Percentiles rank a stretch among this genome's conserved stretches.
Evolutionary conservation across 2,888 invertebrate species (phyloP).

Genomic region (Hedya salicella): DNA sequence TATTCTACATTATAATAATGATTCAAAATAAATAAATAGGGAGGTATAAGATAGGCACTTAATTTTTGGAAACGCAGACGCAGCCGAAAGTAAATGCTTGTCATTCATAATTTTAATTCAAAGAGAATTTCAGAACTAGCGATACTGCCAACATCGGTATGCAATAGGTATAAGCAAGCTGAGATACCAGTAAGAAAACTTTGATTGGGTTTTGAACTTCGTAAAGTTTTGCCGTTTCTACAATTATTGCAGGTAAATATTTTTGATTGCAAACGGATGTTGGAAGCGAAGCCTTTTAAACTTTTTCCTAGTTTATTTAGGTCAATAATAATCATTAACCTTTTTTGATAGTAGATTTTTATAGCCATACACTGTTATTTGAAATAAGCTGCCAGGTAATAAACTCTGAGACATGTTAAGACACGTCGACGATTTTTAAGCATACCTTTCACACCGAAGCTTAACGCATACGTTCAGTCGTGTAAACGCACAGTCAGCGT

Average conservation of each 20-base stretch:
- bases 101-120: too few species aligned
- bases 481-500: too few species aligned
- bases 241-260: conserved; percentile 2
- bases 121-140: not conserved
- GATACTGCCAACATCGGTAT: not conserved
- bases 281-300: not conserved
- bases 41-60: too few species aligned
- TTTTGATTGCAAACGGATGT: not conserved
- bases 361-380: not conserved
- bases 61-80: too few species aligned
- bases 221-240: not conserved
- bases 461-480: too few species aligned
- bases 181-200: conserved; percentile 18
- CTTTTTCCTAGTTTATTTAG: not conserved
- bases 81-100: too few species aligned
- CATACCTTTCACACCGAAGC: too few species aligned
- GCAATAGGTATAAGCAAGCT: not conserved
- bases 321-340: not conserved
- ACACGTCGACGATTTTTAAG: too few species aligned
- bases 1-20: too few species aligned
- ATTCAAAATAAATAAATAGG: too few species aligned
- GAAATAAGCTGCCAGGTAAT: too few species aligned
- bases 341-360: not conserved
- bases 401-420: too few species aligned
- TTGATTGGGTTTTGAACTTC: conserved; percentile 24